Evolutionary conservation across 2,797 vertebrate genomes (phyloP).

Genomic region (Dallia pectoralis): DNA sequence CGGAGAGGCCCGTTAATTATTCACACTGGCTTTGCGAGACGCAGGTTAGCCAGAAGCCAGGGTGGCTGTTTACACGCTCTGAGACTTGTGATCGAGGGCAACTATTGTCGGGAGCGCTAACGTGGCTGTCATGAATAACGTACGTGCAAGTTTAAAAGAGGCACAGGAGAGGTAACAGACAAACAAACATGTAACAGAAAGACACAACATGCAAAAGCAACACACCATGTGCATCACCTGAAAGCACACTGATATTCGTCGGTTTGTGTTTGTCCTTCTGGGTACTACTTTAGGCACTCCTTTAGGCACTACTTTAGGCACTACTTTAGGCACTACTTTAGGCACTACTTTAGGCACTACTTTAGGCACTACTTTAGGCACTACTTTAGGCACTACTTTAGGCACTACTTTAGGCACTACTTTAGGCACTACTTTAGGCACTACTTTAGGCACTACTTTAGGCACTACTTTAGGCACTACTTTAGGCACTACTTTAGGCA

Average conservation of each 20-base stretch:
- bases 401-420: too few species aligned
- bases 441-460: too few species aligned
- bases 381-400: too few species aligned
- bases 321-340: too few species aligned
- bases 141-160: conserved; percentile 29
- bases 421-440: too few species aligned
- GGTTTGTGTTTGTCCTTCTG: conserved; percentile 19
- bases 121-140: neutral
- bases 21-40: conserved; percentile 59
- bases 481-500: too few species aligned
- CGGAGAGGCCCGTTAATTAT: conserved; percentile 71
- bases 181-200: conserved; percentile 29
- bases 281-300: neutral
- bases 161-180: conserved; percentile 32
- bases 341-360: too few species aligned
- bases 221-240: conserved; percentile 25
- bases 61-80: neutral
- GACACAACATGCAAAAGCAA: conserved; percentile 37
- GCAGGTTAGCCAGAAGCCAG: conserved; percentile 56
- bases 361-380: too few species aligned
- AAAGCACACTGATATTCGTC: conserved; percentile 46
- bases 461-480: too few species aligned
- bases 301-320: too few species aligned
- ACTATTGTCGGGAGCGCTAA: conserved; percentile 35
- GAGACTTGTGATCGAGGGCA: conserved; percentile 57